Evolutionary conservation across 2,797 vertebrate species (phyloP), one percentile per base, ranked within the genome.

Genomic region (Myoxocephalus aenaeus): DNA sequence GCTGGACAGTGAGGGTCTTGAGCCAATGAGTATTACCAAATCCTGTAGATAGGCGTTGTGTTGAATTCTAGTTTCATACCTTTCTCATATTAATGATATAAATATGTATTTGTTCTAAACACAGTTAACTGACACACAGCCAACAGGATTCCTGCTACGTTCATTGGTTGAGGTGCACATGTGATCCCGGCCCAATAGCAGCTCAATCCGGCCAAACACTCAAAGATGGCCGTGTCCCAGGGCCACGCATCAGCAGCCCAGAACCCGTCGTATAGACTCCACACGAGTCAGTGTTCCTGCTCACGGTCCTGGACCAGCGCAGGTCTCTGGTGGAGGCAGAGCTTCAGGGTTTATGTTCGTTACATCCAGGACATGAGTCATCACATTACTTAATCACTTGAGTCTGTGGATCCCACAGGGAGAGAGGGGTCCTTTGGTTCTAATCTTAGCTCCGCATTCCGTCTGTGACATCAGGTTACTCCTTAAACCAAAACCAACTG

Each of bases 231-330:
- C 34, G 46, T 61, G 64, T 82, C 22, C 67, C 64, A 65, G 59
- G 5, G 44, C 69, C 67, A 66, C 4, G 13, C 79, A 77, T 81
- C 64, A 81, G 50, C 67, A 53, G 65, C 73, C 22, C 75, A 72
- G 25, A 65, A 58, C 69, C 58, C 3, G 1, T 34, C 2, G 18
- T 80, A 73, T 29, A 62, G 53, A 66, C 53, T 62, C 64, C n/a
- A 14, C 44, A 29, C 27, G 18, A 65, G 61, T 53, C 42, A 27
- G 18, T 5, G 58, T 40, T 83, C 12, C 42, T 75, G 80, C 61
- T 61, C 42, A 14, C 20, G 25, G 54, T 46, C 50, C 22, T 42
- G 34, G 14, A 56, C 12, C 51, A 34, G 51, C 29, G 22, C 72
- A 75, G 38, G 50, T 65, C 44, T 86, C 77, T 80, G 58, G n/a